Conservation (phyloP, 2,113 vertebrate genomes). For the Tonatia bakeri region DNA sequence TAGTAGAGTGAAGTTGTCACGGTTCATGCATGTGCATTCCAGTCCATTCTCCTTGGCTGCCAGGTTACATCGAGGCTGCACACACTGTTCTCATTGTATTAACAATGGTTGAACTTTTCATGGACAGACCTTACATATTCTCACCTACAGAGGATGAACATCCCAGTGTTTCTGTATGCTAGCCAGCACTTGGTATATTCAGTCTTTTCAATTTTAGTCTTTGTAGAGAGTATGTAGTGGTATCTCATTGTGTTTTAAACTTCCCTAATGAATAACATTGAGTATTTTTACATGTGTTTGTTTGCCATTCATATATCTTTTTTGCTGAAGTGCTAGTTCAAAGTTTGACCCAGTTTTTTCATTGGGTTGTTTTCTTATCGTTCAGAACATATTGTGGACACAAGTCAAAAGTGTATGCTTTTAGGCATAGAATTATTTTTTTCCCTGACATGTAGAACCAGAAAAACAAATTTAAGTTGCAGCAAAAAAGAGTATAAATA, state of each 20-base stretch:
- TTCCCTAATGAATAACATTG: neutral
- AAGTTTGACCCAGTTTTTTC: neutral
- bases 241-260: neutral
- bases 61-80: no score
- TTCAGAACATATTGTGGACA: neutral
- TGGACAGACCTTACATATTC: neutral
- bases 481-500: constrained; percentile 39
- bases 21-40: no score
- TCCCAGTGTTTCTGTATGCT: neutral
- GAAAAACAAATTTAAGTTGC: constrained; percentile 38
- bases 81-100: no score
- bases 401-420: neutral
- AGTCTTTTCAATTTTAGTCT: neutral
- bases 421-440: constrained; percentile 1
- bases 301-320: neutral
- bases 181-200: neutral
- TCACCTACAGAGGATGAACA: neutral
- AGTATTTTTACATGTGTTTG: neutral
- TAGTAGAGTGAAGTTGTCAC: no score
- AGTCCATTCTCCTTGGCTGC: no score
- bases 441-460: constrained; percentile 20
- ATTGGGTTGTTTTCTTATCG: constrained; percentile 11
- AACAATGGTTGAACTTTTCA: no score
- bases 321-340: neutral
- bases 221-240: neutral